Evolutionary conservation across 2,797 vertebrate genomes (phyloP).

Genomic region (Phyllotis vaccarum): DNA sequence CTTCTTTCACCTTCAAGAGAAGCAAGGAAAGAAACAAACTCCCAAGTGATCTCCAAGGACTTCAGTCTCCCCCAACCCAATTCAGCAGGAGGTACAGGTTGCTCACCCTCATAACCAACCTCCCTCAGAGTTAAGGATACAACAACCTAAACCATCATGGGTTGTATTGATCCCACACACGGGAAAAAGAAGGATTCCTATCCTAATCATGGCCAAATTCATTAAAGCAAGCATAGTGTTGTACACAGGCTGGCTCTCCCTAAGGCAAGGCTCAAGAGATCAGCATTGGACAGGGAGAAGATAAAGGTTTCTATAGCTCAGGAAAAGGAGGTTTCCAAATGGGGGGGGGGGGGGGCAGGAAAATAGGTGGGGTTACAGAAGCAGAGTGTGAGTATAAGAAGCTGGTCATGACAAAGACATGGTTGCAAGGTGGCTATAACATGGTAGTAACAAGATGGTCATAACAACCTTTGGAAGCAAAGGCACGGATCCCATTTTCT

Average conservation of each 20-base stretch:
- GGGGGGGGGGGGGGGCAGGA: too few relatives aligned
- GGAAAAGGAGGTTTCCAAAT: not conserved
- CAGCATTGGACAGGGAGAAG: not conserved
- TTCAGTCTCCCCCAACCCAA: not conserved
- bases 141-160: not conserved
- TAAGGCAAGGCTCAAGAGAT: not conserved
- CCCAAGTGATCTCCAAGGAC: not conserved
- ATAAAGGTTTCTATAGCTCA: too few relatives aligned
- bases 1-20: not conserved
- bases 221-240: not conserved
- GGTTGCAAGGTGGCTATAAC: not conserved
- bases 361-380: not conserved
- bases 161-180: not conserved
- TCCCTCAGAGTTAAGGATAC: not conserved
- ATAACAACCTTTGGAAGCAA: not conserved
- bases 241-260: not conserved
- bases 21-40: not conserved
- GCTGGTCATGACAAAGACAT: not conserved
- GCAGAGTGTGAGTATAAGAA: not conserved
- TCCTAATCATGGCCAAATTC: not conserved
- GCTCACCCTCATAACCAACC: not conserved
- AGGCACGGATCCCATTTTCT: not conserved
- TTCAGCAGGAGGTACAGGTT: not conserved
- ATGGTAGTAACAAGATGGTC: not conserved
- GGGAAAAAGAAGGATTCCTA: fast-evolving